phyloP scores from a whole-genome alignment of 2,113 vertebrate species.

The Cichladusa arquata region DNA sequence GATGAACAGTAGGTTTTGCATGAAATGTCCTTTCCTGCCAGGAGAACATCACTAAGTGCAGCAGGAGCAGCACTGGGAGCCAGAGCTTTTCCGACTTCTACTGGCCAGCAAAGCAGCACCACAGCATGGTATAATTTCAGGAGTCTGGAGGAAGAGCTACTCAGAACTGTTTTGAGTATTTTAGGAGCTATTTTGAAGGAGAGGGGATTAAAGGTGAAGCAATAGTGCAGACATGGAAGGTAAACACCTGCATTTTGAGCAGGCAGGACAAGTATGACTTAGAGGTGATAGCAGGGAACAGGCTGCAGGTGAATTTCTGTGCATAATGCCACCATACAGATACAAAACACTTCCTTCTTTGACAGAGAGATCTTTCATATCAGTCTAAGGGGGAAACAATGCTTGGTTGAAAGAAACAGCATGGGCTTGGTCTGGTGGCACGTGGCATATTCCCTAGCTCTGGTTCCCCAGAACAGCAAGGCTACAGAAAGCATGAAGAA shows the following conservation, averaged over 20 bases:
- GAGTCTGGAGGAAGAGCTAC: neutral
- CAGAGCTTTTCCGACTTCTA: neutral
- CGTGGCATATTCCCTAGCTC: neutral
- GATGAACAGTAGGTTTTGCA: neutral
- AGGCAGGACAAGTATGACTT: neutral
- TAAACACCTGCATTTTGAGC: neutral
- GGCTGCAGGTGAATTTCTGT: neutral
- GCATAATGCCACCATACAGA: neutral
- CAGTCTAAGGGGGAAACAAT: neutral
- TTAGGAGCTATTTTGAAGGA: neutral
- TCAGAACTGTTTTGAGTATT: neutral
- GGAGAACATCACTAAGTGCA: neutral
- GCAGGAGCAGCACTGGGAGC: fast-evolving
- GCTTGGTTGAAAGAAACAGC: neutral
- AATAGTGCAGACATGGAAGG: neutral
- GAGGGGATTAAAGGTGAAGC: neutral
- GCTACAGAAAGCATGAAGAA: neutral
- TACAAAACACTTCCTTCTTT: neutral
- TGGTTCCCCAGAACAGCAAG: neutral
- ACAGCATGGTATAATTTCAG: fast-evolving
- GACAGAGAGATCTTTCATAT: neutral
- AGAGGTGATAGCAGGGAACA: neutral
- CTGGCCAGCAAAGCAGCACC: neutral
- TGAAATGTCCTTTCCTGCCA: neutral
- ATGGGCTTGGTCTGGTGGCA: neutral